Evolutionary conservation across 1,140 invertebrate species (phyloP), one percentile per base, ranked within the genome.

Genomic region (Coelopa frigida): DNA sequence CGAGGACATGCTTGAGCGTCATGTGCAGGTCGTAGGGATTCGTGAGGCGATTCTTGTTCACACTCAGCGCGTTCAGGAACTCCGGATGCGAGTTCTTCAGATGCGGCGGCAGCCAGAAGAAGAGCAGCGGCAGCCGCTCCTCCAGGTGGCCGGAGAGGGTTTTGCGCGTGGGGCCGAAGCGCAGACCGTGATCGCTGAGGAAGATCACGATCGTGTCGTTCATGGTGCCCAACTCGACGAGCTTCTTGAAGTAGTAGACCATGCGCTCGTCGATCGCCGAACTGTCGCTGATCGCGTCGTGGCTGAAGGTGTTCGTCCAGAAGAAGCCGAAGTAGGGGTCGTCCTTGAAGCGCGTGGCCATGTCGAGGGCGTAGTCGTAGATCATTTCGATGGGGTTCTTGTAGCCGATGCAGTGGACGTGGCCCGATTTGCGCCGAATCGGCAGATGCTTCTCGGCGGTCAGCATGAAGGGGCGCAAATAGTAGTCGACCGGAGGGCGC

Each of bases 111-210:
- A 94, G 50, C 53, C 81, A 75, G 3, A 94, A 68, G 54, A 85
- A 85, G 11, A 91, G 73, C 49, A 91, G 87, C 0, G 94, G 94
- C 15, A 97, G 66, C 32, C 91, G 71, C 62, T 95, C 92, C 68
- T 98, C 94, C 47, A 94, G 73, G 62, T 87, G 82, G 0, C 94
- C 94, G 42, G 85, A 80, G 61, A 59, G 53, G 11, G 67, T 62
- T 53, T 79, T 66, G 15, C 87, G 65, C 14, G 91, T 81, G 3
- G 74, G 72, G 2, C 93, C 92, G 73, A 87, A 95, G 22, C 94
- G 70, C 58, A 93, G 83, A 0, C 94, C 94, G 67, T 98, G 94
- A 69, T 98, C 94, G 57, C 90, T 94, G 52, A 93, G 75, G 14
- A 95, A 78, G 20, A 96, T 74, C 0, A 96, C 63, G 53, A 85